phyloP scores from a whole-genome alignment of 2,113 vertebrate genomes.

The Morone saxatilis region DNA sequence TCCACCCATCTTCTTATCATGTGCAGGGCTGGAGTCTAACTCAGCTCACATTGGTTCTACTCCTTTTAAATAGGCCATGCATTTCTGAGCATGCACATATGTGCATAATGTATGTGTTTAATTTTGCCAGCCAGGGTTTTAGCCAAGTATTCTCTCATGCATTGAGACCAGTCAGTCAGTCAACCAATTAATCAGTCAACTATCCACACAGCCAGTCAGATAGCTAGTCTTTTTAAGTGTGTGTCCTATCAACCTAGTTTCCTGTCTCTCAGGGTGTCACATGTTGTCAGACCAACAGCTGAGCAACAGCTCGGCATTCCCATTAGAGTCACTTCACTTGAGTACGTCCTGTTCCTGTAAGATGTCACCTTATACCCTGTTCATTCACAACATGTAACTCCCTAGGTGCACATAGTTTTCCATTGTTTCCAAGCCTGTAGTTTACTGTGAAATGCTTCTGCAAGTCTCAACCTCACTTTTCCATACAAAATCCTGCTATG shows the following conservation, averaged over 20 bases:
- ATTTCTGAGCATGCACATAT: slow-evolving; percentile 24
- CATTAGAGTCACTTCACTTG: slow-evolving; percentile 27
- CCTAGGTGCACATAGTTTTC: neutral
- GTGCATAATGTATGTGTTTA: slow-evolving; percentile 33
- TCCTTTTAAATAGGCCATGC: slow-evolving; percentile 31
- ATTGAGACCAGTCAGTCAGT: slow-evolving; percentile 27
- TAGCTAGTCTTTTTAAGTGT: slow-evolving; percentile 48
- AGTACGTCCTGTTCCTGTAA: slow-evolving; percentile 37
- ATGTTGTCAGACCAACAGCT: slow-evolving; percentile 52
- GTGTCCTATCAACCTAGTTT: slow-evolving; percentile 73
- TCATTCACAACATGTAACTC: slow-evolving; percentile 13
- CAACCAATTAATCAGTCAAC: slow-evolving; percentile 21
- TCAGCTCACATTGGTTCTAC: neutral
- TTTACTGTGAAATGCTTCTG: neutral
- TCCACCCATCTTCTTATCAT: neutral
- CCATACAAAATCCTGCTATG: neutral
- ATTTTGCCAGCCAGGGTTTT: slow-evolving; percentile 14
- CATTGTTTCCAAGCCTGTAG: neutral
- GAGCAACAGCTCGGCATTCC: slow-evolving; percentile 47
- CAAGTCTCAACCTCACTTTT: neutral
- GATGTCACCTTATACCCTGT: slow-evolving; percentile 13
- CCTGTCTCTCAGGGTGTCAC: slow-evolving; percentile 64
- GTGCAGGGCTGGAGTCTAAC: neutral
- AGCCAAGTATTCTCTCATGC: slow-evolving; percentile 14
- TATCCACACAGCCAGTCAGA: slow-evolving; percentile 20